These are phyloP conservation scores for Zaprionus taronus DNA, from an alignment of 1,140 invertebrate genomes.

Conservation along the genomic window DNA sequence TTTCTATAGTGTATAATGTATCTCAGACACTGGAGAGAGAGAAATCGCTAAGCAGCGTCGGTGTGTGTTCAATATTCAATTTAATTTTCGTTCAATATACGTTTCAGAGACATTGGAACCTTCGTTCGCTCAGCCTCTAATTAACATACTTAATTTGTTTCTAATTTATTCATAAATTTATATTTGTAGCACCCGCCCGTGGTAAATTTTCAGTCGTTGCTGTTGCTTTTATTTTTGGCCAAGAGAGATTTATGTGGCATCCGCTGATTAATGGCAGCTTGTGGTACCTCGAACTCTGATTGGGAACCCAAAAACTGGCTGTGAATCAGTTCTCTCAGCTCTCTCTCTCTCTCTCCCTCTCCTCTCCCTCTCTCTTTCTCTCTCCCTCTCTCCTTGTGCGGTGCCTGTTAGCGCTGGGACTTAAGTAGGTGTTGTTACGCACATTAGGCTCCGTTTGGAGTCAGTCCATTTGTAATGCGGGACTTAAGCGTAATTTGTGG, in stretches of 20 bases:
- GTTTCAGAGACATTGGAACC: constrained; percentile 16
- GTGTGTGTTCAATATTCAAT: constrained; percentile 18
- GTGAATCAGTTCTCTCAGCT: constrained; percentile 59
- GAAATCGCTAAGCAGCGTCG: constrained; percentile 52
- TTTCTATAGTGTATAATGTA: not conserved
- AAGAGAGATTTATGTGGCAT: constrained; percentile 67
- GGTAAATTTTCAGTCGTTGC: constrained; percentile 23
- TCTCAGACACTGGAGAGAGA: constrained; percentile 20
- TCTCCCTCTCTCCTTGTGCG: not conserved
- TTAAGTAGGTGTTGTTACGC: constrained; percentile 78
- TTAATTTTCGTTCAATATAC: constrained; percentile 24
- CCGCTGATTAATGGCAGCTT: constrained; percentile 74
- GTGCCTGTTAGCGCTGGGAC: constrained; percentile 44
- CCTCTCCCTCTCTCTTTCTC: not conserved
- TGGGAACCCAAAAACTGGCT: constrained; percentile 47
- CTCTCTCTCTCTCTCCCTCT: not conserved
- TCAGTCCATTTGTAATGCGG: constrained; percentile 45
- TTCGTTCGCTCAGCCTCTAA: constrained; percentile 42
- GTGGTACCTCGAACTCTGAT: constrained; percentile 6
- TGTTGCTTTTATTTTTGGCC: constrained; percentile 41
- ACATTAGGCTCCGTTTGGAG: constrained; percentile 56
- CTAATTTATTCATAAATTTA: constrained; percentile 83
- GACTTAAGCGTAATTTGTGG: constrained; percentile 68
- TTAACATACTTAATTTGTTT: constrained; percentile 82
- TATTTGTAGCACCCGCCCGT: constrained; percentile 74